phyloP scores from a whole-genome alignment of 2,113 vertebrate genomes.

The Mustelus asterias region DNA sequence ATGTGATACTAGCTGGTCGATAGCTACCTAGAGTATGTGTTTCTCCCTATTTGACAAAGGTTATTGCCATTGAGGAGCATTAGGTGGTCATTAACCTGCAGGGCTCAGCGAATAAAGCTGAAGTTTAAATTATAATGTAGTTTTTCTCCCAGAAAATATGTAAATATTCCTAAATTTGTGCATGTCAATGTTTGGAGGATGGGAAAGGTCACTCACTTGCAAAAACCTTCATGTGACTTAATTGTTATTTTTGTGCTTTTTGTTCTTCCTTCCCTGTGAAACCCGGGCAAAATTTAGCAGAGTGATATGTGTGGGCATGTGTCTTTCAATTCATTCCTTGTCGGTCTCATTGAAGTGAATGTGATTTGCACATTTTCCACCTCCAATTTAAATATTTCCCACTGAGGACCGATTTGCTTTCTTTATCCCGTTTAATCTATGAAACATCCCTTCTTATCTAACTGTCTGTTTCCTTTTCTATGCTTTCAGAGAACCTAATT shows the following conservation, averaged over 20 bases:
- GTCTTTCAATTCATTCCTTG: not conserved
- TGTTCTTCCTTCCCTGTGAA: not conserved
- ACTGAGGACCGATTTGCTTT: not conserved
- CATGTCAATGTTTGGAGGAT: not conserved
- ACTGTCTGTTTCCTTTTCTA: not conserved
- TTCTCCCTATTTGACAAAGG: not conserved
- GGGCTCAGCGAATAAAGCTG: not conserved
- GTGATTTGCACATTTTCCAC: not conserved
- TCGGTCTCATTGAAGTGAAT: not conserved
- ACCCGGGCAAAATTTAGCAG: not conserved
- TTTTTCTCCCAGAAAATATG: not conserved
- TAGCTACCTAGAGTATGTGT: no score
- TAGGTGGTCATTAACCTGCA: not conserved
- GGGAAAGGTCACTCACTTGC: not conserved
- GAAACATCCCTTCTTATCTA: no score
- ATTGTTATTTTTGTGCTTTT: not conserved
- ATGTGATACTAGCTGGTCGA: no score
- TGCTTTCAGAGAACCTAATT: not conserved
- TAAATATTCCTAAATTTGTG: not conserved
- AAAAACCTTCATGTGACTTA: no score
- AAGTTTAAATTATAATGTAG: not conserved
- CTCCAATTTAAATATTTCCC: not conserved
- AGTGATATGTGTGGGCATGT: not conserved
- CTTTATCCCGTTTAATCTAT: not conserved
- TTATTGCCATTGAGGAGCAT: not conserved